phyloP scores from a whole-genome alignment of 2,888 invertebrate genomes.

The Pogonocherus hispidulus region DNA sequence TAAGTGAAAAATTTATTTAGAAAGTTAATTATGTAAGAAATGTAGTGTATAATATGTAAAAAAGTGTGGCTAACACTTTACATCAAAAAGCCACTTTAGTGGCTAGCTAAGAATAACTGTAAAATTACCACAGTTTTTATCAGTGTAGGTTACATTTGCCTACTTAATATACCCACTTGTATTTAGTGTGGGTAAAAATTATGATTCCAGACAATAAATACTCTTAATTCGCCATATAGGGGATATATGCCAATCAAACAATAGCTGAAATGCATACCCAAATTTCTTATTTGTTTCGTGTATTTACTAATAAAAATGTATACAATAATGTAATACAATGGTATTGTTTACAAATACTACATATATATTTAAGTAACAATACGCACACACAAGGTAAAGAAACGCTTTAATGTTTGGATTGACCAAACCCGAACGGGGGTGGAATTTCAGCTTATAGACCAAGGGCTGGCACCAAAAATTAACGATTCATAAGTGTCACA shows the following conservation, averaged over 20 bases:
- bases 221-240: slow-evolving; percentile 10
- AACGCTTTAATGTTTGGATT: slow-evolving; percentile 31
- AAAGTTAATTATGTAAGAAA: too few species aligned
- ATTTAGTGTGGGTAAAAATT: neutral
- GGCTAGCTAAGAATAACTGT: too few species aligned
- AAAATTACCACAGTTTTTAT: too few species aligned
- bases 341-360: slow-evolving; percentile 38
- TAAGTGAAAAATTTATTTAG: too few species aligned
- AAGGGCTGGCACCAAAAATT: too few species aligned
- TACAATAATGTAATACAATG: slow-evolving; percentile 32
- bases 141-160: too few species aligned
- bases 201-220: neutral
- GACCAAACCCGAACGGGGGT: slow-evolving; percentile 32
- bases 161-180: too few species aligned
- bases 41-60: too few species aligned
- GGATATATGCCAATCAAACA: slow-evolving; percentile 44
- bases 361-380: slow-evolving; percentile 36
- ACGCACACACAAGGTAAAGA: slow-evolving; percentile 20
- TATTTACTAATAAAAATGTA: slow-evolving; percentile 46
- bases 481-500: too few species aligned
- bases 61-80: too few species aligned
- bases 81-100: too few species aligned
- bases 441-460: neutral
- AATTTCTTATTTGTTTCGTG: slow-evolving; percentile 54
- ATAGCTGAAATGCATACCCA: slow-evolving; percentile 48